These are phyloP conservation scores for Trochalopteron elliotii DNA, from an alignment of 2,113 vertebrate species.

Conservation along the genomic window DNA sequence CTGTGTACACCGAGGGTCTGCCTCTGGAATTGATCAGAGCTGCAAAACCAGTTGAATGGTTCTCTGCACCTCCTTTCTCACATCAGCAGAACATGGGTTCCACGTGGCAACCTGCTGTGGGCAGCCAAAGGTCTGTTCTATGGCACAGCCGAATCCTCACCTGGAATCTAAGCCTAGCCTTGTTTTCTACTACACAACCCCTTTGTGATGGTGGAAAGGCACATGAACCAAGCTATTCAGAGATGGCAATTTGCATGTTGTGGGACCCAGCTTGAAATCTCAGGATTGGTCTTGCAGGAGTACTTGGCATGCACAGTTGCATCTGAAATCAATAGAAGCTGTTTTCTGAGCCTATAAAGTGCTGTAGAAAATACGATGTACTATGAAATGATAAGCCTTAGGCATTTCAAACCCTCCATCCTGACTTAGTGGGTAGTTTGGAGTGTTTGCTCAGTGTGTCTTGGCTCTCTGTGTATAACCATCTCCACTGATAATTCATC, in stretches of 20 bases:
- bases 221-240: neutral
- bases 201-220: neutral
- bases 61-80: neutral
- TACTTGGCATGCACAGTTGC: neutral
- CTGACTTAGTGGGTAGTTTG: constrained; percentile 4
- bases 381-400: neutral
- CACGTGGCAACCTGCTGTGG: rapidly evolving
- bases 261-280: neutral
- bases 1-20: neutral
- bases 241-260: neutral
- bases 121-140: neutral
- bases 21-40: neutral
- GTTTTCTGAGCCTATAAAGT: neutral
- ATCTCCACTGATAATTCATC: neutral
- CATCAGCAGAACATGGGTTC: neutral
- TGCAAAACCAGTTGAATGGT: neutral
- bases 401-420: constrained; percentile 4
- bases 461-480: neutral
- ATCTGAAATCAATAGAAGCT: constrained; percentile 39
- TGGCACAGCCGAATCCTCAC: rapidly evolving
- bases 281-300: neutral
- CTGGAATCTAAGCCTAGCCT: neutral
- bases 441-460: neutral
- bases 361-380: constrained; percentile 20
- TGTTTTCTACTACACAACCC: neutral